phyloP scores from a whole-genome alignment of 2,113 vertebrate genomes.

The Brachyhypopomus occidentalis region DNA sequence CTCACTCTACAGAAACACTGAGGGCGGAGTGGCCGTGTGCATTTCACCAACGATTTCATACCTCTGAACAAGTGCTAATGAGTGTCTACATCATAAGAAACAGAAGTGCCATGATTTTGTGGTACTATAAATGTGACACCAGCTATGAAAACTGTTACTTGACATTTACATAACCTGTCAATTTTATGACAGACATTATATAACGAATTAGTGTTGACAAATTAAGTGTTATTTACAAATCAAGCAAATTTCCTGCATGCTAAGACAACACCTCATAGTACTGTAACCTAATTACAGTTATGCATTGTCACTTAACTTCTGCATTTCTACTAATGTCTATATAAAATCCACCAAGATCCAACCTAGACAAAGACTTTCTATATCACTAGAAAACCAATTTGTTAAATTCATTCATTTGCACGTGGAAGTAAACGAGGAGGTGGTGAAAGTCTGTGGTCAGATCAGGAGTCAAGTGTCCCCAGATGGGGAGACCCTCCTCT shows the following conservation, averaged over 20 bases:
- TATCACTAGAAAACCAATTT: conserved; percentile 6
- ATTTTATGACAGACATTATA: conserved; percentile 45
- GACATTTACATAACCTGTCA: conserved; percentile 17
- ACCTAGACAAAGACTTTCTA: background rate
- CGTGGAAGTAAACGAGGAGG: background rate
- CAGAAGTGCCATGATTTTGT: conserved; percentile 40
- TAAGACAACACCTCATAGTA: background rate
- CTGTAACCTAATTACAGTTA: conserved; percentile 1
- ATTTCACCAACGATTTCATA: conserved; percentile 9
- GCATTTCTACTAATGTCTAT: background rate
- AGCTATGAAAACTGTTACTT: conserved; percentile 27
- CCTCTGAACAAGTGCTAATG: conserved; percentile 9
- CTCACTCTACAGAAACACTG: conserved; percentile 8
- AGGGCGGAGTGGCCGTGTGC: background rate
- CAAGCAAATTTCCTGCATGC: background rate
- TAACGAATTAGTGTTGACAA: conserved; percentile 39
- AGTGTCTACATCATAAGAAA: background rate
- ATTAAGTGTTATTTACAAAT: conserved; percentile 39
- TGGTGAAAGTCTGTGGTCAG: conserved; percentile 45
- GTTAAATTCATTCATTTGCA: background rate
- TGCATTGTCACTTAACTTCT: background rate
- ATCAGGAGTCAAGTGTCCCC: conserved; percentile 32
- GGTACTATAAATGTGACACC: conserved; percentile 27
- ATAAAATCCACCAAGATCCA: background rate
- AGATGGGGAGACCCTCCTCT: conserved; percentile 6